A percentile compares a stretch with the other conserved stretches of the same genome.
phyloP scores from a whole-genome alignment of 1,140 invertebrate species.

The Euschistus heros region DNA sequence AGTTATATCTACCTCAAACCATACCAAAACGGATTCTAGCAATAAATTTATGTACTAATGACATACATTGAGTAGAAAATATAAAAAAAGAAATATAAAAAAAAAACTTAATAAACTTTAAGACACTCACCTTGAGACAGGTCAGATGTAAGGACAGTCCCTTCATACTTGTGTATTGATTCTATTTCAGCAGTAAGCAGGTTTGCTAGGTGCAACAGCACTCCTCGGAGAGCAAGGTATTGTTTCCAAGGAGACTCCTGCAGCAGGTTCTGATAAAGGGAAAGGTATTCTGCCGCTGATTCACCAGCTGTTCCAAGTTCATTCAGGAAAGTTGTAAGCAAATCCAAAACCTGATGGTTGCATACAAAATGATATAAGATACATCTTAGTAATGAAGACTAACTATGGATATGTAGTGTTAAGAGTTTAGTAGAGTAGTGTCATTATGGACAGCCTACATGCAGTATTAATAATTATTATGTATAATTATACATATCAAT shows the following conservation, averaged over 20 bases:
- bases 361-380: too few species aligned
- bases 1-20: too few species aligned
- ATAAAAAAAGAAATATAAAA: conserved; percentile 17
- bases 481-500: too few species aligned
- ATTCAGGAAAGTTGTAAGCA: conserved; percentile 79
- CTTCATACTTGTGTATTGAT: conserved; percentile 72
- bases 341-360: conserved; percentile 53
- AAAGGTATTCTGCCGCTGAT: conserved; percentile 81
- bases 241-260: conserved; percentile 81
- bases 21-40: too few species aligned
- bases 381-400: too few species aligned
- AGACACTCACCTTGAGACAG: conserved; percentile 63
- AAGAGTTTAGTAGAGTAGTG: too few species aligned
- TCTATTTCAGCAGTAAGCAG: conserved; percentile 80
- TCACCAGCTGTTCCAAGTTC: conserved; percentile 77
- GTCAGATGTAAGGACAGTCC: conserved; percentile 86
- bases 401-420: too few species aligned
- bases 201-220: conserved; percentile 72
- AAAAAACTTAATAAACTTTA: neutral
- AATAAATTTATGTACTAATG: too few species aligned
- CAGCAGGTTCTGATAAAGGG: conserved; percentile 74
- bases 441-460: too few species aligned
- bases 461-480: too few species aligned
- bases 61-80: too few species aligned
- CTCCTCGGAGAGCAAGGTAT: conserved; percentile 77